Evolutionary conservation across 2,113 vertebrate genomes (phyloP).

Genomic region (Xerus inauris): DNA sequence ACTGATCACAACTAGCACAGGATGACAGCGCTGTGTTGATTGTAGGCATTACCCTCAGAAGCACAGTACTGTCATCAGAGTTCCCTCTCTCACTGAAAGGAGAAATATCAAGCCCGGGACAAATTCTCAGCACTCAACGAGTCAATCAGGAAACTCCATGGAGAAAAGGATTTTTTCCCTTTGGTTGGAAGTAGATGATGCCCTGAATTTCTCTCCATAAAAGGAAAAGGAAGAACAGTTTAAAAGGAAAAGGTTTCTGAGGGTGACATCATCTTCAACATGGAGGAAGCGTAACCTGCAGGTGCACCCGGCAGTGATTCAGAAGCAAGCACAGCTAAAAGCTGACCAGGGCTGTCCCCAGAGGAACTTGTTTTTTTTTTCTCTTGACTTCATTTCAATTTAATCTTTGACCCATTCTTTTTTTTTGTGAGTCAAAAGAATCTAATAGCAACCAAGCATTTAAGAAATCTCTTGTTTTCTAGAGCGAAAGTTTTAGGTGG

Average conservation of each 20-base stretch:
- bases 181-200: slow-evolving; percentile 42
- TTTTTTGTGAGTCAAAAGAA: background rate
- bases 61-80: slow-evolving; percentile 23
- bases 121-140: slow-evolving; percentile 50
- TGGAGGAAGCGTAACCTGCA: accelerated
- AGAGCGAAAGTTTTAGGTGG: background rate
- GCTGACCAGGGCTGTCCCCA: background rate
- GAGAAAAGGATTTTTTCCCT: slow-evolving; percentile 19
- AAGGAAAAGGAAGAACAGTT: background rate
- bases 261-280: background rate
- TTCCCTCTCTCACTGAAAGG: slow-evolving; percentile 43
- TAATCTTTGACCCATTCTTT: background rate
- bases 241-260: background rate
- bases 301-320: background rate
- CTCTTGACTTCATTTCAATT: background rate
- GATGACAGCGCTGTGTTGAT: background rate
- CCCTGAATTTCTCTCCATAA: background rate
- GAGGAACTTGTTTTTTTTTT: background rate
- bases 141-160: slow-evolving; percentile 53
- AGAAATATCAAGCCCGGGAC: background rate
- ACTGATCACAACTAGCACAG: slow-evolving; percentile 8
- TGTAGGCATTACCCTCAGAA: background rate
- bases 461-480: background rate
- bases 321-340: background rate
- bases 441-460: background rate